phyloP scores from a whole-genome alignment of 1,140 invertebrate species.

The Apis mellifera region DNA sequence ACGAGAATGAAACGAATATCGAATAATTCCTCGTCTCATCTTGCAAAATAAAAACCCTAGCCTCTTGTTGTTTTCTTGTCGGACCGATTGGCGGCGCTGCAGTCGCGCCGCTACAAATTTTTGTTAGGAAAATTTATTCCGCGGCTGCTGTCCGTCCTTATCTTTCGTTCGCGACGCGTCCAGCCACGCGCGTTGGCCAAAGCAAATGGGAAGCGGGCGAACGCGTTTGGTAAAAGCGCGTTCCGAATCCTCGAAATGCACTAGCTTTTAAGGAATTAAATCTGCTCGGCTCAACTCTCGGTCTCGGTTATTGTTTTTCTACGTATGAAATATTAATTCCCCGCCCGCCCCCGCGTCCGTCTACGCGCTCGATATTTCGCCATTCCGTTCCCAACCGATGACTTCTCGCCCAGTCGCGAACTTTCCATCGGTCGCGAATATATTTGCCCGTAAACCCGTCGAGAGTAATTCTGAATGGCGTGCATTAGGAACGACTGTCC shows the following conservation, averaged over 20 bases:
- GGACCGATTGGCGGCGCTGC: not conserved
- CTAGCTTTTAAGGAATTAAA: conserved; percentile 56
- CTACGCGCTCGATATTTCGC: not conserved
- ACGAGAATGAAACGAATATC: too few species aligned
- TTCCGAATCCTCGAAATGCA: conserved; percentile 48
- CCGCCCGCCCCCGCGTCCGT: not conserved
- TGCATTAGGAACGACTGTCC: too few species aligned
- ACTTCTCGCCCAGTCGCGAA: not conserved
- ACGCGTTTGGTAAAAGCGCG: conserved; percentile 17
- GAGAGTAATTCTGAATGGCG: too few species aligned
- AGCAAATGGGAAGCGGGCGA: conserved; percentile 11
- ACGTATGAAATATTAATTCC: conserved; percentile 37
- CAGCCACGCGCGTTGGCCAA: not conserved
- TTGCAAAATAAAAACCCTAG: too few species aligned
- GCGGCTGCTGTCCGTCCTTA: conserved; percentile 22
- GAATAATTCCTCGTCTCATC: too few species aligned
- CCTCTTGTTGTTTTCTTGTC: not conserved
- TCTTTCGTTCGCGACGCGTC: conserved; percentile 45
- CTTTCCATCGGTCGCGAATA: too few species aligned
- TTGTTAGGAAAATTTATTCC: conserved; percentile 41
- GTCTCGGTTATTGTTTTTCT: conserved; percentile 25
- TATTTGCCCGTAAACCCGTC: too few species aligned
- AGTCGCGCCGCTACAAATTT: conserved; percentile 6
- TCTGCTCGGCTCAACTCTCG: not conserved
- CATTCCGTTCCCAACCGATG: too few species aligned